A percentile compares a stretch with the other conserved stretches of the same genome.
Evolutionary conservation across 2,888 invertebrate species (phyloP).

Genomic region (Netelia melanura): DNA sequence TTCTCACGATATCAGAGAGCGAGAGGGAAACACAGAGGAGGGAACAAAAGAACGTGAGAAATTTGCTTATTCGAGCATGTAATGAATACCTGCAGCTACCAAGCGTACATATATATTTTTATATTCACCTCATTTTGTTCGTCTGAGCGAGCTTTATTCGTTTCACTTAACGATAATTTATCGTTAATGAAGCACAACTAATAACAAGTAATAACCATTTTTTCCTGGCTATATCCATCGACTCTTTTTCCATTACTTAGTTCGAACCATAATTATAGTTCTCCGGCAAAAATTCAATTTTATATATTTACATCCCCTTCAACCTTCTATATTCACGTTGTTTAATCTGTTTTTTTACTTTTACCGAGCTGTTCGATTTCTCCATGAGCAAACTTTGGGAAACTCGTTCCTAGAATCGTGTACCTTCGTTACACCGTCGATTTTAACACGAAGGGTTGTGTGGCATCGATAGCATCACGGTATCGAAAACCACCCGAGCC

Average conservation of each 20-base stretch:
- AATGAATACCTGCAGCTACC: conserved; percentile 50
- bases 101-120: conserved; percentile 16
- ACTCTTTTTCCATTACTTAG: conserved; percentile 10
- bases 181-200: conserved; percentile 51
- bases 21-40: conserved; percentile 2
- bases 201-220: conserved; percentile 24
- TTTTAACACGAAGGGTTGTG: conserved; percentile 12
- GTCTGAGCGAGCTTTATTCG: conserved; percentile 48
- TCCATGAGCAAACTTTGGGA: conserved; percentile 16
- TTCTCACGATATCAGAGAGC: conserved; percentile 19
- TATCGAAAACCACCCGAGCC: conserved; percentile 62
- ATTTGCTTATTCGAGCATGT: conserved; percentile 61
- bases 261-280: not conserved
- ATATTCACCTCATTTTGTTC: conserved; percentile 37
- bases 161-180: conserved; percentile 56
- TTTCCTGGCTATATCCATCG: not conserved
- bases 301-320: not conserved
- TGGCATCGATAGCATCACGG: conserved; percentile 51
- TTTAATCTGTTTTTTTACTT: not conserved
- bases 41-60: conserved; percentile 46
- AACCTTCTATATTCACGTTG: not conserved
- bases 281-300: not conserved
- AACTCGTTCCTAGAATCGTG: conserved; percentile 39
- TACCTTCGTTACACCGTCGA: conserved; percentile 39
- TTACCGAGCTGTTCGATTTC: conserved; percentile 19